phyloP scores from a whole-genome alignment of 2,797 vertebrate species.

The Acridotheres tristis region DNA sequence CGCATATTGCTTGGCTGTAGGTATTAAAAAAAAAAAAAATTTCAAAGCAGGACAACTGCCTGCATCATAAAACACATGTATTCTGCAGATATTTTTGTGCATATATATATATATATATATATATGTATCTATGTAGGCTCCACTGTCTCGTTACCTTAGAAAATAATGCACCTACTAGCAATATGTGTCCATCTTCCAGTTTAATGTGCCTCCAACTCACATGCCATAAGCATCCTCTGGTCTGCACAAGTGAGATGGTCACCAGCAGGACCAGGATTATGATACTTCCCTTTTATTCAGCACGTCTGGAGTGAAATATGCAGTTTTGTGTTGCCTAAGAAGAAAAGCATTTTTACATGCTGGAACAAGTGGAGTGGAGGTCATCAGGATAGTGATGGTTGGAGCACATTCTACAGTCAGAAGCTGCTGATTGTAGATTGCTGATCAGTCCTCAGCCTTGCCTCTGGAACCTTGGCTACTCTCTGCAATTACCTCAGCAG shows the following conservation, averaged over 20 bases:
- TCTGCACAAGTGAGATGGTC: not conserved
- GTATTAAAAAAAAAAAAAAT: not conserved
- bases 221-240: not conserved
- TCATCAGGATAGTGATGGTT: not conserved
- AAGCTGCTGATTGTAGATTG: not conserved
- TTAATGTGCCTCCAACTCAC: not conserved
- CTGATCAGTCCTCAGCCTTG: not conserved
- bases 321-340: not conserved
- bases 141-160: not conserved
- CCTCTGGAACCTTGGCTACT: not conserved
- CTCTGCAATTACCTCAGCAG: not conserved
- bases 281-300: not conserved
- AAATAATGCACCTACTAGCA: not conserved
- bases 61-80: not conserved
- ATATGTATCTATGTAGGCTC: not conserved
- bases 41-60: not conserved
- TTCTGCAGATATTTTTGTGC: not conserved
- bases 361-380: not conserved
- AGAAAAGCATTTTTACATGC: not conserved
- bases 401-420: not conserved
- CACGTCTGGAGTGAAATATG: not conserved
- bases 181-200: not conserved
- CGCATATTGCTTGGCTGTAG: accelerated
- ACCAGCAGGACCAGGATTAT: not conserved
- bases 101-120: not conserved